A percentile compares a stretch with the other conserved stretches of the same genome.
Evolutionary conservation across 2,888 invertebrate genomes (phyloP).

Genomic region (Calameuta idolon): DNA sequence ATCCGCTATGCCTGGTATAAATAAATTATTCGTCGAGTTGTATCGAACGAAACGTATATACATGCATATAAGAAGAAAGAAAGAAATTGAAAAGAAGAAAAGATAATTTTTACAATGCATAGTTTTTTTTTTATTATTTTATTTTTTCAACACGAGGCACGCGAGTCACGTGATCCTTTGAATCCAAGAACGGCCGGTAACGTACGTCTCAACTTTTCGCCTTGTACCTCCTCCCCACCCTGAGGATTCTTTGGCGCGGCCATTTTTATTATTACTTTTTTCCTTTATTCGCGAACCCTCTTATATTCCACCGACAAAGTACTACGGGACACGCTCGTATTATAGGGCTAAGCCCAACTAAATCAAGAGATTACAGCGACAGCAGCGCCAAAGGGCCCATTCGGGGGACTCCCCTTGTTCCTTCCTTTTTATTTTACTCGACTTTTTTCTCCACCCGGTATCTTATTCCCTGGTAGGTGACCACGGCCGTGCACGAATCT

Average conservation of each 20-base stretch:
- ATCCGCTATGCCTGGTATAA: not conserved
- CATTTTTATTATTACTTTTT: not conserved
- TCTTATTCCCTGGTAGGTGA: not conserved
- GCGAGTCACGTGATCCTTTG: not conserved
- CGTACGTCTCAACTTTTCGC: not conserved
- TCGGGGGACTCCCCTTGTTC: constrained; percentile 11
- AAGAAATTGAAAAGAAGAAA: constrained; percentile 1
- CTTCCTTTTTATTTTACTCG: not conserved
- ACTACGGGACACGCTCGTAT: not conserved
- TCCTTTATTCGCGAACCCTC: not conserved
- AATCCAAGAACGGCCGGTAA: not conserved
- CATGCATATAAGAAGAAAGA: not conserved
- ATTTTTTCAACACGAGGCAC: not conserved
- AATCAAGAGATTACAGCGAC: constrained; percentile 46
- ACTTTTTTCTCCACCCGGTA: not conserved
- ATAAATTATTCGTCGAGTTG: not conserved
- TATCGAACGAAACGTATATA: constrained; percentile 10
- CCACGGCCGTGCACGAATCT: not conserved
- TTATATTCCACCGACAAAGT: constrained; percentile 2
- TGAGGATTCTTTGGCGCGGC: not conserved
- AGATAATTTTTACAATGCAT: not conserved
- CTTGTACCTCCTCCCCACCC: not conserved
- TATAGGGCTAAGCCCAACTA: constrained; percentile 37
- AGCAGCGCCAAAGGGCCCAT: constrained; percentile 28
- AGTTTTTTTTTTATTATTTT: not conserved